Evolutionary conservation across 2,888 invertebrate species (phyloP).

Genomic region (Myathropa florea): DNA sequence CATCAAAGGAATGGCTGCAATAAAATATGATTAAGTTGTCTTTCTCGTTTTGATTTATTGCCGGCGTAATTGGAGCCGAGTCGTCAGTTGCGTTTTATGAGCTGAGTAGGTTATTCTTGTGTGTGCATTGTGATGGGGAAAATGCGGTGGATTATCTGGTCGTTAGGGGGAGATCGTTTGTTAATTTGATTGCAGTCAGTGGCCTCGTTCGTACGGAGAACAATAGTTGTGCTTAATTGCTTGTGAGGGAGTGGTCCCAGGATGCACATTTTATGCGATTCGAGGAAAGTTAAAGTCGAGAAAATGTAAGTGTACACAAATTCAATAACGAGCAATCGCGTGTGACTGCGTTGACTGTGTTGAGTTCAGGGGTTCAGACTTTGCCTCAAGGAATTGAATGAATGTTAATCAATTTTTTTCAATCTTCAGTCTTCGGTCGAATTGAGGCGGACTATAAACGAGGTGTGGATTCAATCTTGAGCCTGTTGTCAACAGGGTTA

Average conservation of each 20-base stretch:
- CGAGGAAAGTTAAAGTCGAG: too few species aligned
- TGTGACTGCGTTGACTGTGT: too few species aligned
- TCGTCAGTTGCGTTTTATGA: constrained; percentile 10
- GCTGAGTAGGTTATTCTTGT: too few species aligned
- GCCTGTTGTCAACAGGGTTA: neutral
- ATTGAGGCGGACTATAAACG: too few species aligned
- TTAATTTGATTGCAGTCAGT: neutral
- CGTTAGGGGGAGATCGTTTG: neutral
- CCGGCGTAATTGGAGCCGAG: constrained; percentile 34
- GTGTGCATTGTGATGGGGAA: neutral
- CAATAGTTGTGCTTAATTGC: neutral
- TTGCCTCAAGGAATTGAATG: too few species aligned
- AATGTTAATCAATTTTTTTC: too few species aligned
- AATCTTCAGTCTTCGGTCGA: neutral
- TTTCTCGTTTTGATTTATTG: constrained; percentile 59
- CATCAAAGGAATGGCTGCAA: constrained; percentile 46
- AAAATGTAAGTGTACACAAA: too few species aligned
- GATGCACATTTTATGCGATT: neutral
- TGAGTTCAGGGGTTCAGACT: too few species aligned
- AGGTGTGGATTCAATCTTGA: neutral
- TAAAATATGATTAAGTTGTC: constrained; percentile 67
- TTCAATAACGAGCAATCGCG: too few species aligned
- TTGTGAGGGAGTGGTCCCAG: neutral
- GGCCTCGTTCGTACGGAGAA: neutral
- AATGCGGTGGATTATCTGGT: neutral